These are phyloP conservation scores for Atethmia centrago DNA, from an alignment of 2,888 invertebrate species.

Conservation along the genomic window DNA sequence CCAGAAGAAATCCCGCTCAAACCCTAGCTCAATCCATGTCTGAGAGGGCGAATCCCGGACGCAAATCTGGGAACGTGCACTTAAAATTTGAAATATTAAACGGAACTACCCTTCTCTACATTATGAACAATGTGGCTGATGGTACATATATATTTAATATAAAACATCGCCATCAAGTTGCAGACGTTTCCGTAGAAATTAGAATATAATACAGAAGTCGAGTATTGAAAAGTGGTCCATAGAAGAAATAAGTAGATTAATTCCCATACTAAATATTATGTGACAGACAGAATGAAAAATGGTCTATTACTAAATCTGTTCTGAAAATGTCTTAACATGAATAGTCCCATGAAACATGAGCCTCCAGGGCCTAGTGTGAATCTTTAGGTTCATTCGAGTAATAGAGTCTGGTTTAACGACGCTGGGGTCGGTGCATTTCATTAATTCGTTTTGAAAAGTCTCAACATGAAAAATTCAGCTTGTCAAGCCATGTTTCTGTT, in stretches of 20 bases:
- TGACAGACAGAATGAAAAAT: neutral
- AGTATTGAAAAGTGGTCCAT: neutral
- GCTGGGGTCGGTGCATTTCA: too few species aligned
- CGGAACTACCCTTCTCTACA: slow-evolving; percentile 12
- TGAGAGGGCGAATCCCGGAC: slow-evolving; percentile 71
- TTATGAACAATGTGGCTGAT: slow-evolving; percentile 5
- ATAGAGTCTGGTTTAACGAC: too few species aligned
- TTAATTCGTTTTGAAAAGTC: neutral
- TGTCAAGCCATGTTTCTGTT: neutral
- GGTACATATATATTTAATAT: neutral
- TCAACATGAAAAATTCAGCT: neutral
- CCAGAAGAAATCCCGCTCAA: slow-evolving; percentile 77
- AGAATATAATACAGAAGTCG: neutral
- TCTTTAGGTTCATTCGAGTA: too few species aligned
- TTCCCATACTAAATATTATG: neutral
- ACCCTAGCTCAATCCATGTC: slow-evolving; percentile 71
- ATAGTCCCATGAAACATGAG: too few species aligned
- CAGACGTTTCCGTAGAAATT: neutral
- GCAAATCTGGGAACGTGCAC: slow-evolving; percentile 41
- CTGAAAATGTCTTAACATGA: too few species aligned
- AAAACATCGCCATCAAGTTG: neutral
- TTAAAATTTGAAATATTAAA: slow-evolving; percentile 46
- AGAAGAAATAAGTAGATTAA: neutral
- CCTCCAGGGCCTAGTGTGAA: too few species aligned
- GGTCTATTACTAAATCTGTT: neutral